These are phyloP conservation scores for Pithys albifrons DNA, from an alignment of 2,113 vertebrate genomes.

Conservation along the genomic window DNA sequence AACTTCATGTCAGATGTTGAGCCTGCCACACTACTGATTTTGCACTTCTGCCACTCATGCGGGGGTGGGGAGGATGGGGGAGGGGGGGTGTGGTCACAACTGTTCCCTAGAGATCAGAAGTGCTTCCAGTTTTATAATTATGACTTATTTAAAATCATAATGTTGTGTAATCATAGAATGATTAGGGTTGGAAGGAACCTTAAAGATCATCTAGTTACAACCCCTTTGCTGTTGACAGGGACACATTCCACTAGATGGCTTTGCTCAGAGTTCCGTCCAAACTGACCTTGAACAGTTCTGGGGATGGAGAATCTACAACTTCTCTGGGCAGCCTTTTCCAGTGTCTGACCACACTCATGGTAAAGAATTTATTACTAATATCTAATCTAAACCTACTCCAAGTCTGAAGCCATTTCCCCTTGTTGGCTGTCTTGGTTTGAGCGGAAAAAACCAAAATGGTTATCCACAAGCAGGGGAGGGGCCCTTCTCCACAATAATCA, in stretches of 20 bases:
- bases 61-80: rapidly evolving
- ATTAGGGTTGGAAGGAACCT: neutral
- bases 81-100: rapidly evolving
- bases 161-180: neutral
- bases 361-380: neutral
- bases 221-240: rapidly evolving
- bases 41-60: rapidly evolving
- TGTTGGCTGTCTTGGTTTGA: too few species aligned
- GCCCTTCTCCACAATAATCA: too few species aligned
- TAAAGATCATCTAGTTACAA: neutral
- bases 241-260: neutral
- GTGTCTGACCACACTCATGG: neutral
- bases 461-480: too few species aligned
- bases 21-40: neutral
- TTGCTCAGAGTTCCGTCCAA: neutral
- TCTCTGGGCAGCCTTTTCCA: neutral
- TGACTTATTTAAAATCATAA: neutral
- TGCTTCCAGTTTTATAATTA: neutral
- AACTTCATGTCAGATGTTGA: neutral
- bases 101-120: neutral
- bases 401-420: neutral
- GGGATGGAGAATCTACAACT: neutral
- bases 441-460: too few species aligned
- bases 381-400: neutral
- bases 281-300: neutral